Conservation (phyloP, 2,113 vertebrate genomes). For the Sturnus vulgaris region DNA sequence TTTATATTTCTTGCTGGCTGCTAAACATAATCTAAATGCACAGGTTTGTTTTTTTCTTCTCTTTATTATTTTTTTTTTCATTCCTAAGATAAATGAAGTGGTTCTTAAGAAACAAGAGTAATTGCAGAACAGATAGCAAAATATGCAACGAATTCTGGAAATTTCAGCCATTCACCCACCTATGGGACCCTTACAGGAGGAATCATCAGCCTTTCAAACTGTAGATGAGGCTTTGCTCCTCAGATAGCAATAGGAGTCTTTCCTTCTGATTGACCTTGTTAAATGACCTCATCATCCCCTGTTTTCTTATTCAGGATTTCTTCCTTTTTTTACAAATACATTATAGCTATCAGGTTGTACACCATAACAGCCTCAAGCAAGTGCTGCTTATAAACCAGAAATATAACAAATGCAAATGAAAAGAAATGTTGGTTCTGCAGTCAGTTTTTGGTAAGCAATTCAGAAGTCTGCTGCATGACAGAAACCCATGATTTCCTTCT, state of each 20-base stretch:
- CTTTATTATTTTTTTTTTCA: neutral
- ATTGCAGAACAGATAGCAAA: neutral
- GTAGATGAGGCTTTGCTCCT: neutral
- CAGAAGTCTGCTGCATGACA: neutral
- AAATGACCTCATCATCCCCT: neutral
- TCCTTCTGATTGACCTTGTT: neutral
- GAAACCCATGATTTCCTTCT: neutral
- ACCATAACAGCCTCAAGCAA: neutral
- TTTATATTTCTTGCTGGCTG: neutral
- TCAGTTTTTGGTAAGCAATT: neutral
- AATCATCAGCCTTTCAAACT: neutral
- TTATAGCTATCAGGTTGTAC: neutral
- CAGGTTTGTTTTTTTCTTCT: neutral
- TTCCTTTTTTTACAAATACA: neutral
- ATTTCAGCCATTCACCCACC: neutral
- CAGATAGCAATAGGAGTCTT: neutral
- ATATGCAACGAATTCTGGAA: neutral
- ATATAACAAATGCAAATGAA: neutral
- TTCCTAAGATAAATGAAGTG: neutral
- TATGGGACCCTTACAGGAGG: neutral
- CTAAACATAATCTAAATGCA: neutral
- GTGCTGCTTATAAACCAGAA: neutral
- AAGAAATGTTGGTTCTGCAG: neutral
- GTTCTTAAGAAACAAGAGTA: neutral
- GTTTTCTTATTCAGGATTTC: neutral